Base-by-base conservation (phyloP, 2,797 vertebrate species). In the Alcedo atthis region DNA sequence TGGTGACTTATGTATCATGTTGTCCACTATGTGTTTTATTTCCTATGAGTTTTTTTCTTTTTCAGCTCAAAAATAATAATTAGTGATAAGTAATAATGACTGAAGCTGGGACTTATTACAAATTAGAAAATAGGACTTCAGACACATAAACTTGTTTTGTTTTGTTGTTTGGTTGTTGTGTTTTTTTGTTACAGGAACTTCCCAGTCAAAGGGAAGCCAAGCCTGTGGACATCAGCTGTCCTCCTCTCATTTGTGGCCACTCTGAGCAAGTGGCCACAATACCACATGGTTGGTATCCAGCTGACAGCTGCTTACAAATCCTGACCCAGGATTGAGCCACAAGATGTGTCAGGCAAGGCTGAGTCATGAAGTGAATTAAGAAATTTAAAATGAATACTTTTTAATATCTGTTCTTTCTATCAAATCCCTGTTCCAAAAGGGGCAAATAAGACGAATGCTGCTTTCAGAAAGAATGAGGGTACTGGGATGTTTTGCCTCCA, bases 251-350 rank as follows among this genome's bases (percentile, higher is more conserved):
- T 12, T 8, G 12, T 67, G 28, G 13, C 37, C 37, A 40, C 37
- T 40, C 28, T 30, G 40, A 46, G 40, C n/a, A 64, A 58, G 59
- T 8, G 57, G 53, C 10, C 40, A 7, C 40, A n/a, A 37, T 1
- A 1, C 10, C 1, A 0, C 1, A 1, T 3, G 53, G 5, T 0
- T 45, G 54, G 35, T 14, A 28, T 32, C 42, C 33, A 49, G 25
- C 17, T 78, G 68, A 4, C 15, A 25, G n/a, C 3, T 0, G 0
- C 13, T 16, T 45, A 24, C 1, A 7, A 59, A 40, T 43, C 22
- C 54, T 4, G 1, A 5, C 0, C n/a, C 26, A 63, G 81, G 63
- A 5, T 5, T 10, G 14, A 86, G 57, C 21, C 12, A 2, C 35
- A 37, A 9, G 33, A 40, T 1, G 15, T 4, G 28, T 1, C 58